phyloP scores from a whole-genome alignment of 2,888 invertebrate species.

The Lithodes maja region DNA sequence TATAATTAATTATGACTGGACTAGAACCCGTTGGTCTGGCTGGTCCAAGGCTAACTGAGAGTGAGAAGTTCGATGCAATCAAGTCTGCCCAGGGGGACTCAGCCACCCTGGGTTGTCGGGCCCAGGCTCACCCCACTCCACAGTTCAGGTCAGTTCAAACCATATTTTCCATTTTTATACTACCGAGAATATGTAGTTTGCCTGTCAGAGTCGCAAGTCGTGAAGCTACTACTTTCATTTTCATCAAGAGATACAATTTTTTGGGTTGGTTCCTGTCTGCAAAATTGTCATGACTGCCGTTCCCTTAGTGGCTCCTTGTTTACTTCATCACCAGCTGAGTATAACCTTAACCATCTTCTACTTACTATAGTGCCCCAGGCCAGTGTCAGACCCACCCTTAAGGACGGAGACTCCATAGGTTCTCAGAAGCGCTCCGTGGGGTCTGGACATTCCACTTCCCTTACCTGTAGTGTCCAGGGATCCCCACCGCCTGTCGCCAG shows the following conservation, averaged over 20 bases:
- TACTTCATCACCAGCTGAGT: no score
- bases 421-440: constrained; percentile 33
- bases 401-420: constrained; percentile 52
- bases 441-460: constrained; percentile 77
- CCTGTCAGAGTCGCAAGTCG: no score
- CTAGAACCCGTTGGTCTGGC: constrained; percentile 37
- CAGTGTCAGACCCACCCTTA: constrained; percentile 52
- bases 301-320: no score
- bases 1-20: background rate
- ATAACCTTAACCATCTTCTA: no score
- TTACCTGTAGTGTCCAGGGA: constrained; percentile 83
- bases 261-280: no score
- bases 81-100: constrained; percentile 1
- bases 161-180: no score
- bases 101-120: constrained; percentile 66
- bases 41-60: constrained; percentile 28
- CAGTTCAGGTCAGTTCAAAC: constrained; percentile 18
- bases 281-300: no score
- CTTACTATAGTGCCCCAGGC: constrained; percentile 39
- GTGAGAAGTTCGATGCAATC: constrained; percentile 25
- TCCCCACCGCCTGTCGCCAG: constrained; percentile 76
- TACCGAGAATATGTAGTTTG: no score
- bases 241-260: no score
- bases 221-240: no score
- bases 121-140: constrained; percentile 71